Evolutionary conservation across 1,140 invertebrate species (phyloP).

Genomic region (Maniola jurtina): DNA sequence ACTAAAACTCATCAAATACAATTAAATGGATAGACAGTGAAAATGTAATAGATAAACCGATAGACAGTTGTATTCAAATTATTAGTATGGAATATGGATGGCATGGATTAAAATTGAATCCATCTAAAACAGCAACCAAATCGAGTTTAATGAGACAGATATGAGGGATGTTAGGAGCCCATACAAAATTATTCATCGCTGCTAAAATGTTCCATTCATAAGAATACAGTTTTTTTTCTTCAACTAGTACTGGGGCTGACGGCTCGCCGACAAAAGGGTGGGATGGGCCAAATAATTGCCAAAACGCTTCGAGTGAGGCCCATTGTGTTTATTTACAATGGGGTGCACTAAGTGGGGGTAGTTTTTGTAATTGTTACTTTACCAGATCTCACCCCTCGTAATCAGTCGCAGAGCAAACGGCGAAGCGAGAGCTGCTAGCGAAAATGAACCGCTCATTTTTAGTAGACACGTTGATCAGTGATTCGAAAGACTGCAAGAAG

Average conservation of each 20-base stretch:
- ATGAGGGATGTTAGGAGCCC: conserved; percentile 66
- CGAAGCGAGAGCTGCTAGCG: conserved; percentile 40
- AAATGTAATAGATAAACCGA: too few relatives aligned
- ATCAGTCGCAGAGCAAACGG: conserved; percentile 53
- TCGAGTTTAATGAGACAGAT: conserved; percentile 75
- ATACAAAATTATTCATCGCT: conserved; percentile 78
- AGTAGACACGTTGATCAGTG: conserved; percentile 87
- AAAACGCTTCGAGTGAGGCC: conserved; percentile 74
- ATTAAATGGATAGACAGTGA: too few relatives aligned
- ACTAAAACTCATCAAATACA: too few relatives aligned
- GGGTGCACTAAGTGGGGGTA: conserved; percentile 74
- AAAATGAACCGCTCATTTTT: conserved; percentile 87
- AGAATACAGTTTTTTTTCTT: conserved; percentile 61
- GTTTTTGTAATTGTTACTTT: conserved; percentile 77
- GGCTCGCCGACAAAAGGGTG: conserved; percentile 74
- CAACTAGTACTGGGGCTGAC: conserved; percentile 62
- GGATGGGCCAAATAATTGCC: conserved; percentile 76
- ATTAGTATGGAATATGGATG: neutral
- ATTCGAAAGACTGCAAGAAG: conserved; percentile 76
- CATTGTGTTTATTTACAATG: conserved; percentile 75
- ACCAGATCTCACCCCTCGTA: conserved; percentile 49
- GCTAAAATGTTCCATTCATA: conserved; percentile 74
- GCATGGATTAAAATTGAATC: conserved; percentile 34
- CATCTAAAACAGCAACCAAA: conserved; percentile 63
- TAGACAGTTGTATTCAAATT: too few relatives aligned